Conservation (phyloP, 1,140 invertebrate genomes). For the Nymphalis io region DNA sequence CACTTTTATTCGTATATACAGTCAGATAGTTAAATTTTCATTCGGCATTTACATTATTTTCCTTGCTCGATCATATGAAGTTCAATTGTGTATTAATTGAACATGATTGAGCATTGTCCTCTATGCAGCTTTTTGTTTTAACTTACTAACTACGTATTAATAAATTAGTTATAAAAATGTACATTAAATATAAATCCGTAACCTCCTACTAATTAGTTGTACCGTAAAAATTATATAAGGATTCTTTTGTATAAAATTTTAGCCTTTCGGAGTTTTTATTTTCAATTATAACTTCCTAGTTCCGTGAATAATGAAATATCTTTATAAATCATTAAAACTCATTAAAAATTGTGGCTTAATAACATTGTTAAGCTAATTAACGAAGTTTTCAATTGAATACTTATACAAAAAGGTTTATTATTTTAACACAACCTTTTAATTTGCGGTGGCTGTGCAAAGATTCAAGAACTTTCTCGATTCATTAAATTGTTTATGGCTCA, state of each 20-base stretch:
- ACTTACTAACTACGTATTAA: no score
- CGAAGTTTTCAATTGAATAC: neutral
- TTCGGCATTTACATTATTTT: no score
- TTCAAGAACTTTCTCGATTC: neutral
- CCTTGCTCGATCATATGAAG: no score
- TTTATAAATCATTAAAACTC: conserved; percentile 5
- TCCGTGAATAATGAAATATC: neutral
- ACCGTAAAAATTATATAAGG: conserved; percentile 1
- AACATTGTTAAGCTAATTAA: conserved; percentile 2
- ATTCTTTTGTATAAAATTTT: neutral
- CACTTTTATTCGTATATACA: no score
- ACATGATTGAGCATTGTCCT: no score
- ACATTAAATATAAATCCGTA: no score
- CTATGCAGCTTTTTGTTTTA: no score
- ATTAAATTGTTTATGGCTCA: no score
- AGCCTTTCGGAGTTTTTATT: neutral
- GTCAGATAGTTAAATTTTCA: no score
- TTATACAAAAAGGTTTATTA: neutral
- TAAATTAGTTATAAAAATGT: no score
- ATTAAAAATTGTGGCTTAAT: neutral
- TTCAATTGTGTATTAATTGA: no score
- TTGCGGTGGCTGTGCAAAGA: neutral
- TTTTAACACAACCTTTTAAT: neutral
- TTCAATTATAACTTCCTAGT: neutral
- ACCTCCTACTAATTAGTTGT: neutral